Evolutionary conservation across 2,797 vertebrate species (phyloP).

Genomic region (Squalus acanthias): DNA sequence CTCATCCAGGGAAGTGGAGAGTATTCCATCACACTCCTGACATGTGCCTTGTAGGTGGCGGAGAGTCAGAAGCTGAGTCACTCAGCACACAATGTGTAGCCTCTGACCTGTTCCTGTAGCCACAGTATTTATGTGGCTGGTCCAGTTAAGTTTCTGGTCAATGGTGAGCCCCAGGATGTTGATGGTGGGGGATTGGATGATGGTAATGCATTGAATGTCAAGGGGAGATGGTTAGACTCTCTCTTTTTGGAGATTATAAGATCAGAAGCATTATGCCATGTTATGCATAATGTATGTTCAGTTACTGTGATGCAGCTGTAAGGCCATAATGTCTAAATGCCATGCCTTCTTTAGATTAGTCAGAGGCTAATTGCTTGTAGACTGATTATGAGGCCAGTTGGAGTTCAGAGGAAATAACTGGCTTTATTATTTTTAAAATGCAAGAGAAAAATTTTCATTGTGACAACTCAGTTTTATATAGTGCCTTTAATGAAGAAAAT

Average conservation of each 20-base stretch:
- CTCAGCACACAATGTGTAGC: background rate
- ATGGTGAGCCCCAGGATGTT: background rate
- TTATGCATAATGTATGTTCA: background rate
- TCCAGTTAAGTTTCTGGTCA: background rate
- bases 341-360: background rate
- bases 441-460: background rate
- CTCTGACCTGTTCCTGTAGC: background rate
- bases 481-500: background rate
- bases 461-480: background rate
- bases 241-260: background rate
- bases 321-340: background rate
- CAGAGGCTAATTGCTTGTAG: background rate
- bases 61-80: background rate
- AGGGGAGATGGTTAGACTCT: background rate
- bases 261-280: background rate
- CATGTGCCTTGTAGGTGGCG: background rate
- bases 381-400: too few relatives aligned
- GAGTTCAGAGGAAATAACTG: background rate
- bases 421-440: background rate
- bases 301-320: background rate
- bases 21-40: background rate
- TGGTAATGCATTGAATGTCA: background rate
- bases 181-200: background rate
- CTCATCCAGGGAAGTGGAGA: background rate
- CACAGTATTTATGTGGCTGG: background rate